These are phyloP conservation scores for Trachymyrmex septentrionalis DNA, from an alignment of 1,140 invertebrate genomes.

Conservation along the genomic window DNA sequence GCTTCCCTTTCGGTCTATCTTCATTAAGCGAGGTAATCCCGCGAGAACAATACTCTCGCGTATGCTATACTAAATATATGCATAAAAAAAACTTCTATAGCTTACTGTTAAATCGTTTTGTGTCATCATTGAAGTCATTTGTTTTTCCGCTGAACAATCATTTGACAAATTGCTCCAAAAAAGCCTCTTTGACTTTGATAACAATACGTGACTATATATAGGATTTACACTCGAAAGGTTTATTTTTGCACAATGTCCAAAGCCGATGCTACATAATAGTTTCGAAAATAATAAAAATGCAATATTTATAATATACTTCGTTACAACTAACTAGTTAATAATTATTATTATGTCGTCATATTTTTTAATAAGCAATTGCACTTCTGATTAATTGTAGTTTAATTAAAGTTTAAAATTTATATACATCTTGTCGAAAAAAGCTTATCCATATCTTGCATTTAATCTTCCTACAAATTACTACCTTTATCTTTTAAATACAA, in stretches of 20 bases:
- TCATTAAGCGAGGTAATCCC: slow-evolving; percentile 46
- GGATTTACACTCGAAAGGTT: not conserved
- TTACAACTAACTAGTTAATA: not conserved
- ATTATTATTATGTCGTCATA: not conserved
- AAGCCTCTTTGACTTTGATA: slow-evolving; percentile 39
- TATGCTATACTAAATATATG: slow-evolving; percentile 14
- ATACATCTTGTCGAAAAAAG: not conserved
- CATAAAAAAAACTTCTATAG: slow-evolving; percentile 10
- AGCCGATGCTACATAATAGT: not conserved
- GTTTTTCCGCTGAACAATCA: slow-evolving; percentile 21
- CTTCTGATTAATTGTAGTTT: not conserved
- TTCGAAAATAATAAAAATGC: slow-evolving; percentile 4
- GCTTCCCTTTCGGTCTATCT: slow-evolving; percentile 28
- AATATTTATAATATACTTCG: not conserved
- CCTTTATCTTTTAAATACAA: not conserved
- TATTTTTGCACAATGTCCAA: not conserved
- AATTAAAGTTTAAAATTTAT: not conserved
- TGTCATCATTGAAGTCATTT: slow-evolving; percentile 17
- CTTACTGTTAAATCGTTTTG: slow-evolving; percentile 33
- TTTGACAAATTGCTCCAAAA: slow-evolving; percentile 17
- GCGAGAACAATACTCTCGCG: slow-evolving; percentile 21
- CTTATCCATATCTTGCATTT: not conserved
- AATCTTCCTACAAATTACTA: not conserved
- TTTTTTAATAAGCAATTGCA: not conserved
- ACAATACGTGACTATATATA: not conserved